phyloP scores from a whole-genome alignment of 2,113 vertebrate species.

The Carettochelys insculpta region DNA sequence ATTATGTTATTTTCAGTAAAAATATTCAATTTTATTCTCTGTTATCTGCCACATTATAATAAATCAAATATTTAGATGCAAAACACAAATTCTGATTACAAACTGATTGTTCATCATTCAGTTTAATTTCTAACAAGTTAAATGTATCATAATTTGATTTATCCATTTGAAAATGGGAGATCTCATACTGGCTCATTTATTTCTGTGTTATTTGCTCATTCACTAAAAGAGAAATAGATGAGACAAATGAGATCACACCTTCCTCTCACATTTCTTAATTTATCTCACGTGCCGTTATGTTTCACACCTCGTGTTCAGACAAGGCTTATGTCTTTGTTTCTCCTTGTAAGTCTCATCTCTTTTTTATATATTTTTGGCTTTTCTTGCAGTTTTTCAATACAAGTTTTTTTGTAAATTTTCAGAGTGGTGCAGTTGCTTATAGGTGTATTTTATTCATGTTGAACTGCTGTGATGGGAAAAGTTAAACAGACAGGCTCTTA shows the following conservation, averaged over 20 bases:
- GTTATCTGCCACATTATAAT: not conserved
- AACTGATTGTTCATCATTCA: slow-evolving; percentile 1
- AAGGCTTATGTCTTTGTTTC: slow-evolving; percentile 29
- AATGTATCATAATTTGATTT: slow-evolving; percentile 34
- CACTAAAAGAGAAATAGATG: not conserved
- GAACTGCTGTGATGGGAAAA: not conserved
- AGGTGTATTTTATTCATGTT: slow-evolving; percentile 39
- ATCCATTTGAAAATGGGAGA: slow-evolving; percentile 3
- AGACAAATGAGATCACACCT: slow-evolving; percentile 8
- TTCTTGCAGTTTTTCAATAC: not conserved
- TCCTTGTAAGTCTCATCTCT: not conserved
- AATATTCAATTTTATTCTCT: not conserved
- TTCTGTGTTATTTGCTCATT: slow-evolving; percentile 36
- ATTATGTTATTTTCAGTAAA: slow-evolving; percentile 4
- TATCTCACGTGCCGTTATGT: slow-evolving; percentile 22
- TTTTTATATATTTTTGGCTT: slow-evolving; percentile 26
- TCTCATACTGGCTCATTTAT: not conserved
- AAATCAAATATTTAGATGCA: not conserved
- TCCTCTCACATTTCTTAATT: slow-evolving; percentile 25
- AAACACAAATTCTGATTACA: not conserved
- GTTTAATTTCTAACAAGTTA: slow-evolving; percentile 21
- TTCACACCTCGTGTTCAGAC: slow-evolving; percentile 41
- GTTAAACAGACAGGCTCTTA: not conserved
- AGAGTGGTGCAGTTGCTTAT: not conserved
- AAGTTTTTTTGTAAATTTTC: no score